Percentiles rank a stretch among this genome's conserved stretches.
phyloP scores from a whole-genome alignment of 2,888 invertebrate species.

The Linnaemya vulpina region DNA sequence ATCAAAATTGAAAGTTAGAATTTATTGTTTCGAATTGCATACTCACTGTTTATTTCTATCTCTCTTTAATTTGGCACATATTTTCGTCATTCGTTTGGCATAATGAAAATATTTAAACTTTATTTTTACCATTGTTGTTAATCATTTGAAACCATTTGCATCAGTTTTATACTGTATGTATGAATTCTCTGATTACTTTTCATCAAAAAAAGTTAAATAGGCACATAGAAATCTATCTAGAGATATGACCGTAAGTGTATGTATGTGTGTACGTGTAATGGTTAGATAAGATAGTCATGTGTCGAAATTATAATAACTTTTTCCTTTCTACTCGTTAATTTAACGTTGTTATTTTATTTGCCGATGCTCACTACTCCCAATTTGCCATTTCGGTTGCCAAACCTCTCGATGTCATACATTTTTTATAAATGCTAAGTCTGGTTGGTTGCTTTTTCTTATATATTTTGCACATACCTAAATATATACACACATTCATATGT shows the following conservation, averaged over 20 bases:
- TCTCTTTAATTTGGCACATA: not conserved
- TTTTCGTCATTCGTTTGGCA: constrained; percentile 1
- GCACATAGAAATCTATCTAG: not conserved
- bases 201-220: not conserved
- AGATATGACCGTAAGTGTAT: not conserved
- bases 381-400: not conserved
- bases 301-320: not conserved
- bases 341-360: not conserved
- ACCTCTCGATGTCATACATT: not conserved
- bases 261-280: not conserved
- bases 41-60: not conserved
- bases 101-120: constrained; percentile 17
- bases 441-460: not conserved
- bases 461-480: not conserved
- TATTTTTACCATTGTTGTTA: constrained; percentile 25
- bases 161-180: not conserved
- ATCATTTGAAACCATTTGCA: not conserved
- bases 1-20: constrained; percentile 58
- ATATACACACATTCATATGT: too few relatives aligned
- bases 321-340: not conserved
- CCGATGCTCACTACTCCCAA: constrained; percentile 1
- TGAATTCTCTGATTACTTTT: not conserved
- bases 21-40: not conserved
- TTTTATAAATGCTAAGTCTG: not conserved
- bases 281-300: not conserved